Evolutionary conservation across 1,140 invertebrate species (phyloP).

Genomic region (Nephotettix cincticeps): DNA sequence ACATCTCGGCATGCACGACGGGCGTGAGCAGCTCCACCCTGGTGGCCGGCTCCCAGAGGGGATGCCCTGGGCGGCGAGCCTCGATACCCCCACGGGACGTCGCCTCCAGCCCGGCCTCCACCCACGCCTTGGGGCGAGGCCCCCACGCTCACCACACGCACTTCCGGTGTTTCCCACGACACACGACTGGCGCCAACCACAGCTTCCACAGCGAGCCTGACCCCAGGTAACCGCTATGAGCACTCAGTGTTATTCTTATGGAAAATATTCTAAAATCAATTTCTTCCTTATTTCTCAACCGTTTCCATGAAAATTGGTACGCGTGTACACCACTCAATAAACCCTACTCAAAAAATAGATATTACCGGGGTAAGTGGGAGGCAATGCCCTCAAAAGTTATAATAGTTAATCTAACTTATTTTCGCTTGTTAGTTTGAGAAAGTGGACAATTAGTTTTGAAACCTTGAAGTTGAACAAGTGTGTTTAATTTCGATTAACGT

Average conservation of each 20-base stretch:
- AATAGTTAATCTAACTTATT: background rate
- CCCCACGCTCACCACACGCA: background rate
- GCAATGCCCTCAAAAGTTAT: background rate
- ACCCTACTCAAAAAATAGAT: background rate
- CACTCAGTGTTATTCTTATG: no score
- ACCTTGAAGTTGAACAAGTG: background rate
- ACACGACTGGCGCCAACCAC: background rate
- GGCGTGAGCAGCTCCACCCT: background rate
- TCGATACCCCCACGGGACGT: background rate
- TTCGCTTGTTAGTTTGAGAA: background rate
- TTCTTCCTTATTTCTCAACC: no score
- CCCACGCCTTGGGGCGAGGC: background rate
- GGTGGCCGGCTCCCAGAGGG: constrained; percentile 7
- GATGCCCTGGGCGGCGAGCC: background rate
- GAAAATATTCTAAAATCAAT: no score
- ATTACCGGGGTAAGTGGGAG: background rate
- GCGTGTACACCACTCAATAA: no score
- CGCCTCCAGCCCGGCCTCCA: background rate
- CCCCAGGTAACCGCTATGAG: constrained; percentile 25
- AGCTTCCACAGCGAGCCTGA: constrained; percentile 37
- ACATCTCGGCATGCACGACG: constrained; percentile 22
- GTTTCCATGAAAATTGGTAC: no score
- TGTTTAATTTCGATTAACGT: background rate
- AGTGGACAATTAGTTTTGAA: background rate
- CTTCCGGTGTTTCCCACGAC: constrained; percentile 18